phyloP scores from a whole-genome alignment of 2,113 vertebrate species.

The Eulacestoma nigropectus region DNA sequence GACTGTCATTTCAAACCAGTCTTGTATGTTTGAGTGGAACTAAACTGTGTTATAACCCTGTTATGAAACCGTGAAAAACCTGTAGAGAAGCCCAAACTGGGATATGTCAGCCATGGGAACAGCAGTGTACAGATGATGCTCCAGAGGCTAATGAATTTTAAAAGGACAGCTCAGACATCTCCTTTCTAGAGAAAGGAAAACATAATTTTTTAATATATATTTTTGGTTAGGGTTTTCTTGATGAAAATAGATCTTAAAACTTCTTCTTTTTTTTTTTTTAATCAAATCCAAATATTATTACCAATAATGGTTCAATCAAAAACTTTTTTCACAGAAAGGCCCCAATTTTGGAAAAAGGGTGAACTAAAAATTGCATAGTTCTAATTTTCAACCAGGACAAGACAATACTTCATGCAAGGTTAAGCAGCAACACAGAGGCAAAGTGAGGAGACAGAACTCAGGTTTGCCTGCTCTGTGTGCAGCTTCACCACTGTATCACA shows the following conservation, averaged over 20 bases:
- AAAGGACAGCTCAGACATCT: not conserved
- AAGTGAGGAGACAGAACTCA: not conserved
- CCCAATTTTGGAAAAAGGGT: not conserved
- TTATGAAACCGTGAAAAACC: not conserved
- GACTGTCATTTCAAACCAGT: not conserved
- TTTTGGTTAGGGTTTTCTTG: not conserved
- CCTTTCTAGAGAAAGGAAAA: not conserved
- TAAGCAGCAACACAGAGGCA: not conserved
- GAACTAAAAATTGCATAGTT: not conserved
- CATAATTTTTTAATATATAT: too few species aligned
- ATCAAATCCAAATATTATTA: not conserved
- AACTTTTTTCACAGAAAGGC: not conserved
- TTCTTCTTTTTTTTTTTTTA: too few species aligned
- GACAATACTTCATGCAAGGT: not conserved
- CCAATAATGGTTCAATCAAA: not conserved
- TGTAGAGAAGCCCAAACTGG: not conserved
- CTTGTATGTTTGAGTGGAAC: not conserved
- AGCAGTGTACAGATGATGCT: not conserved
- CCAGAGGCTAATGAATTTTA: not conserved
- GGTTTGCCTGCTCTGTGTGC: not conserved
- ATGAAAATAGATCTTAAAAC: not conserved
- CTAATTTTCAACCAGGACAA: not conserved
- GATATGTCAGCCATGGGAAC: not conserved
- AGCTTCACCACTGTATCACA: not conserved
- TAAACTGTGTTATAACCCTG: not conserved